Percentiles rank a stretch among this genome's conserved stretches.
phyloP scores from a whole-genome alignment of 2,113 vertebrate genomes.

The Narcine bancroftii region DNA sequence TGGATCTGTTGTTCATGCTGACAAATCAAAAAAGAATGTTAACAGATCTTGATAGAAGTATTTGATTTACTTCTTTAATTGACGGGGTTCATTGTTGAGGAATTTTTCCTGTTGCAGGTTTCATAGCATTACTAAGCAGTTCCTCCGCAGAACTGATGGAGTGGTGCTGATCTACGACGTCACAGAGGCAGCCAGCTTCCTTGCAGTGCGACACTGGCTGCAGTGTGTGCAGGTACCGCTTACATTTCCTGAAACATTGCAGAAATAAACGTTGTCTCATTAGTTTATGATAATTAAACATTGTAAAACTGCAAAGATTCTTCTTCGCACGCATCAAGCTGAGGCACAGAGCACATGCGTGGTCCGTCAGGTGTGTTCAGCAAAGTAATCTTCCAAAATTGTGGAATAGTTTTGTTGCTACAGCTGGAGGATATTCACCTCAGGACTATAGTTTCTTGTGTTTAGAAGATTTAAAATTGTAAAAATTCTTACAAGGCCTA shows the following conservation, averaged over 20 bases:
- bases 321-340: neutral
- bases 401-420: neutral
- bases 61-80: neutral
- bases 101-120: constrained; percentile 58
- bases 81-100: neutral
- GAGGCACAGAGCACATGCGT: too few relatives aligned
- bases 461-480: too few relatives aligned
- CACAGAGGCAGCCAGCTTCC: constrained; percentile 71
- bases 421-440: too few relatives aligned
- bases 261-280: too few relatives aligned
- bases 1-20: neutral
- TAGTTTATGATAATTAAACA: neutral
- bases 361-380: neutral
- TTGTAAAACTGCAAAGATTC: neutral
- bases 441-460: too few relatives aligned
- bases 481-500: too few relatives aligned
- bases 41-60: too few relatives aligned
- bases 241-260: neutral
- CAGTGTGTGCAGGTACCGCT: constrained; percentile 68
- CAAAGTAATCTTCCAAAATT: neutral
- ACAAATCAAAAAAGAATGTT: neutral
- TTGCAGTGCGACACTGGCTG: constrained; percentile 71
- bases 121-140: constrained; percentile 84
- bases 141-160: constrained; percentile 85
- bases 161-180: constrained; percentile 83